phyloP scores from a whole-genome alignment of 2,797 vertebrate species.

The Discoglossus pictus region DNA sequence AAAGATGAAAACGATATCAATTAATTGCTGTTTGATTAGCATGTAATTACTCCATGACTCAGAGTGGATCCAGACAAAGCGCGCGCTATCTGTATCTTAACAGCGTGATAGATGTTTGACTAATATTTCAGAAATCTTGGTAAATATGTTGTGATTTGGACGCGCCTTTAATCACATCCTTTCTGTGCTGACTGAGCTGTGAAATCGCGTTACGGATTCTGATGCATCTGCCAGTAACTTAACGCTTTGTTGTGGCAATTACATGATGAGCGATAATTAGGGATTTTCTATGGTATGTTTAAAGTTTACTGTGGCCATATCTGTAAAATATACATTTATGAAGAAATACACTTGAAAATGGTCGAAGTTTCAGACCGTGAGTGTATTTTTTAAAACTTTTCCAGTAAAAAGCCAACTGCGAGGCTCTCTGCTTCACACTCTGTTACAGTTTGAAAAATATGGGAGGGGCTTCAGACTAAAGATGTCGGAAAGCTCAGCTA shows the following conservation, averaged over 20 bases:
- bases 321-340: too few species aligned
- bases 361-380: too few species aligned
- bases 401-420: background rate
- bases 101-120: constrained; percentile 68
- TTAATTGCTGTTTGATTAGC: constrained; percentile 73
- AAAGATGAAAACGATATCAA: constrained; percentile 67
- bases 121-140: constrained; percentile 65
- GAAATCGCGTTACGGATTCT: constrained; percentile 22
- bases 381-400: background rate
- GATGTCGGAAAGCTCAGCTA: too few species aligned
- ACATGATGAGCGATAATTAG: background rate
- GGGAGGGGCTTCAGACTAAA: too few species aligned
- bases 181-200: constrained; percentile 27
- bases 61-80: constrained; percentile 68
- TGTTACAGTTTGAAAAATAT: too few species aligned
- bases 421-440: too few species aligned
- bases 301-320: background rate
- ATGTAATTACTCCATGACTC: constrained; percentile 71
- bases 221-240: constrained; percentile 5
- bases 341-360: too few species aligned
- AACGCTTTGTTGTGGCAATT: constrained; percentile 2
- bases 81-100: constrained; percentile 63
- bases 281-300: background rate
- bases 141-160: constrained; percentile 68
- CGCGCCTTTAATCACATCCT: constrained; percentile 42